Evolutionary conservation across 35 echinoderm and acorn worm species (phyloP).

Genomic region (Chiridota heheva): DNA sequence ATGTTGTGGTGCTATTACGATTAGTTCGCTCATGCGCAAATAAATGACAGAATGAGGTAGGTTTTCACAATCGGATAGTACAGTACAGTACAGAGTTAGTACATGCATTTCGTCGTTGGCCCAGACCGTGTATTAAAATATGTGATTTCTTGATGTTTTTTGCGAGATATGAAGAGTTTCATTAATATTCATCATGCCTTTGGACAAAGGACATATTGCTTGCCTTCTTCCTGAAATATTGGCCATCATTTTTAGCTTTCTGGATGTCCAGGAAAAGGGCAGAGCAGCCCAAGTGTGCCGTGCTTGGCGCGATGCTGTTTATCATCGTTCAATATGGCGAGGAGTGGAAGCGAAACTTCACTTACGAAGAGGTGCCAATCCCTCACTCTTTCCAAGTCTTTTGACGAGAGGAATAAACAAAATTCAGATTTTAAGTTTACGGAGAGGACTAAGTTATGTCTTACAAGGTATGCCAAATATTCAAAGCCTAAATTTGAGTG

Average conservation of each 20-base stretch:
- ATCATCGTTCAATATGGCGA: constrained; percentile 97
- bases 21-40: too few species aligned
- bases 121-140: too few species aligned
- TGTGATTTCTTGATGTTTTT: too few species aligned
- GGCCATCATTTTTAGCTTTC: constrained; percentile 97
- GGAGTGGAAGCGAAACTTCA: constrained; percentile 98
- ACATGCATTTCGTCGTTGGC: too few species aligned
- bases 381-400: constrained; percentile 96
- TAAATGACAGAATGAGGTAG: too few species aligned
- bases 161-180: too few species aligned
- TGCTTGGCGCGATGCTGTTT: constrained; percentile 85
- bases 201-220: constrained; percentile 87
- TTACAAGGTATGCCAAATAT: constrained; percentile 95
- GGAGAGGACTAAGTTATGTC: constrained; percentile 90
- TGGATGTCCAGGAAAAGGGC: constrained; percentile 95
- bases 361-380: constrained; percentile 74
- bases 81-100: too few species aligned
- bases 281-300: constrained; percentile 94
- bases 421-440: constrained; percentile 96
- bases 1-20: too few species aligned
- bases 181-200: constrained; percentile 84
- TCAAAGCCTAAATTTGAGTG: constrained; percentile 97
- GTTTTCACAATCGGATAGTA: too few species aligned
- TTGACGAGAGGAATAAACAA: constrained; percentile 80
- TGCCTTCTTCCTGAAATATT: constrained; percentile 97